Conservation (phyloP, 2,113 vertebrate species). For the Stegastes partitus region DNA sequence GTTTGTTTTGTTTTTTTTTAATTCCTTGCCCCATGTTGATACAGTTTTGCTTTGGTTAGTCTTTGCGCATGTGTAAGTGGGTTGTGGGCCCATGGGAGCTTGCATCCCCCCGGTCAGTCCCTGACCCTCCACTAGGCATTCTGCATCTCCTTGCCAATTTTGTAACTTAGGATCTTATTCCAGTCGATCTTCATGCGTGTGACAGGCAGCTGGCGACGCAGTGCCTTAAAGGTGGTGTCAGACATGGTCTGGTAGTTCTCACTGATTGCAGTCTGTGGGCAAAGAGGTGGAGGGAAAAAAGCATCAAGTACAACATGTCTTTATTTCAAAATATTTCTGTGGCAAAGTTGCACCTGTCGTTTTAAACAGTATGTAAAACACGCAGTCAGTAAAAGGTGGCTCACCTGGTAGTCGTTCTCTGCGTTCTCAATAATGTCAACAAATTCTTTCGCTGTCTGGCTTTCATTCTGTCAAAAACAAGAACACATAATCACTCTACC, state of each 20-base stretch:
- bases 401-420: constrained; percentile 99
- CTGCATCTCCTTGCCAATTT: constrained; percentile 99
- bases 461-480: constrained; percentile 89
- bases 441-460: constrained; percentile 95
- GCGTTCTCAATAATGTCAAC: constrained; percentile 96
- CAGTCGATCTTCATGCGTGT: constrained; percentile 99
- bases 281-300: background rate
- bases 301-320: background rate
- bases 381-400: background rate
- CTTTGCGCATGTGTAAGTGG: constrained; percentile 59
- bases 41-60: constrained; percentile 81
- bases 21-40: constrained; percentile 73
- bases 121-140: constrained; percentile 88
- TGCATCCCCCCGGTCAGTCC: constrained; percentile 45
- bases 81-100: constrained; percentile 54
- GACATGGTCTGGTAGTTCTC: constrained; percentile 99
- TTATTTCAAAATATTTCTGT: background rate
- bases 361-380: background rate
- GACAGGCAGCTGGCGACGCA: constrained; percentile 97
- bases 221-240: constrained; percentile 99
- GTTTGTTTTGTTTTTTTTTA: constrained; percentile 8
- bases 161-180: constrained; percentile 99
- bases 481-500: background rate
- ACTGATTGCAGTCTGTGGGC: constrained; percentile 93
- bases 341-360: constrained; percentile 5